Evolutionary conservation across 2,113 vertebrate species (phyloP), one percentile per base, ranked within the genome.

Genomic region (Megaleporinus macrocephalus): DNA sequence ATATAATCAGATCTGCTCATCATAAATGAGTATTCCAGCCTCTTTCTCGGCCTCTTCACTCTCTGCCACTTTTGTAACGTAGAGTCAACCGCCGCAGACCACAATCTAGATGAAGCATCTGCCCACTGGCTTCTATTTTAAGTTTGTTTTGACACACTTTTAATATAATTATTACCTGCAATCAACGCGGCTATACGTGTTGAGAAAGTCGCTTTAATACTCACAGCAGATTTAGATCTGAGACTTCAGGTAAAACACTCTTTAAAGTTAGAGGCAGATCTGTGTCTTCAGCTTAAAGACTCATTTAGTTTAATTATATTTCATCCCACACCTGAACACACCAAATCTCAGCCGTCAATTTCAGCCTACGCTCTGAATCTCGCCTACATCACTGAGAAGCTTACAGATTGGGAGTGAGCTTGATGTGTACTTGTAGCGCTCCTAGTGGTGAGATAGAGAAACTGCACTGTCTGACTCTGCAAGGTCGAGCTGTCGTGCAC

Each of bases 401-500:
- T n/a, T 29, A 44, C 6, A 5, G 57, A 24, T 24, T 10, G 9
- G 4, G 10, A 61, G 12, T 15, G 24, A 61, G 24, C 22, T n/a
- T 55, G 30, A 65, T 70, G 41, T 55, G 20, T 75, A 69, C 68
- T n/a, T 71, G 16, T 61, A 73, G 77, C 41, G 12, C 72, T 62
- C 30, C 49, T 11, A 15, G 49, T 74, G 79, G 75, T 1, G 53
- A 65, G 18, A 14, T 0, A 22, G 47, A 16, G 47, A 4, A 11
- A 84, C 59, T 59, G 65, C 76, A 78, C 2, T 59, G 33, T 84
- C 71, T 75, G 49, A 80, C 44, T 26, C 29, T n/a, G 11, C 76
- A 79, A 79, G 82, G 85, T 79, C 76, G 79, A 18, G 30, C 49
- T 51, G 49, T n/a, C 15, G 27, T 22, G 41, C 65, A 20, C 51